phyloP scores from a whole-genome alignment of 1,140 invertebrate species.

The Diprion similis region DNA sequence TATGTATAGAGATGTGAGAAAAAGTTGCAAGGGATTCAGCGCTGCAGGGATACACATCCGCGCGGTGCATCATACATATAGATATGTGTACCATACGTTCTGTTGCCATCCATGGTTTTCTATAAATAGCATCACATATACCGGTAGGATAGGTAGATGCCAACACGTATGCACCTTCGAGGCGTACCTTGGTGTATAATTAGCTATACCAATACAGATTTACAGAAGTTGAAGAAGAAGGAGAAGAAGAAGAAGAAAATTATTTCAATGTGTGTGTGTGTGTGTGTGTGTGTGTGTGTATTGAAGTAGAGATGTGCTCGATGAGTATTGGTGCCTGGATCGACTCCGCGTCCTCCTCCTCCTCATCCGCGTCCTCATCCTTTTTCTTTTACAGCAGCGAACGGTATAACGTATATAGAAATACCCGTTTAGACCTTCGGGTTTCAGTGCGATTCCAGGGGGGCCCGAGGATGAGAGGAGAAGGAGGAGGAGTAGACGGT shows the following conservation, averaged over 20 bases:
- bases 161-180: no score
- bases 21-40: no score
- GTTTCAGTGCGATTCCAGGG: no score
- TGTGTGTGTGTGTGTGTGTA: not conserved
- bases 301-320: not conserved
- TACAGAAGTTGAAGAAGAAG: no score
- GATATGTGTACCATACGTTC: not conserved
- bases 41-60: not conserved
- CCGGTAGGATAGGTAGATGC: not conserved
- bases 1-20: no score
- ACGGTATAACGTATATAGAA: no score
- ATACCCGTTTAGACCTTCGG: no score
- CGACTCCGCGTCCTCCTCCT: constrained; percentile 10
- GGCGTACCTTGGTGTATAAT: no score
- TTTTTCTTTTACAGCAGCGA: no score
- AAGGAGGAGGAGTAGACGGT: not conserved
- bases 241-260: not conserved
- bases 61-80: not conserved
- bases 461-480: not conserved
- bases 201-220: no score
- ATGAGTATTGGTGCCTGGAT: not conserved
- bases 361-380: not conserved
- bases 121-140: constrained; percentile 2
- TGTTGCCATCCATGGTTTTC: not conserved
- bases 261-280: not conserved